Base-by-base conservation (phyloP, 2,888 invertebrate genomes). In the Limulus polyphemus region DNA sequence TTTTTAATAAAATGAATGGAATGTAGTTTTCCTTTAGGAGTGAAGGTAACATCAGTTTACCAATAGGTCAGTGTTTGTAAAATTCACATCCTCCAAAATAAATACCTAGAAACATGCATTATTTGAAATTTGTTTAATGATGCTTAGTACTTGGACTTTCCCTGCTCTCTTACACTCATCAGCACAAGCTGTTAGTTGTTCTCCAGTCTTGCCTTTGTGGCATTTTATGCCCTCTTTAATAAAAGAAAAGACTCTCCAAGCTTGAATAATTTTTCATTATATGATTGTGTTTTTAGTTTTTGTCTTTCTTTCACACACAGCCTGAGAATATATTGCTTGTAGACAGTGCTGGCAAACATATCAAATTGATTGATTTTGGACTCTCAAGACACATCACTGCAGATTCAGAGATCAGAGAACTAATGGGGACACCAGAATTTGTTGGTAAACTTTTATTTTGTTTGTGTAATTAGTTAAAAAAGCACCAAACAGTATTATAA, bases 281-380 rank as follows among this genome's bases (percentile, higher is more conserved):
- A 62, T 58, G 16, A 72, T 74, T 5, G 32, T 32, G 32, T 32
- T 32, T 32, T 32, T 32, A 5, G 32, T 32, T 32, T 32, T 32
- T 3, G 3, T 32, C 7, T 32, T 32, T 32, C 32, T 32, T 3
- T 32, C 32, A 32, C 32, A 32, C 1, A 32, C 71, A 80, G 78
- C 84, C 84, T 57, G 84, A 84, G 74, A 84, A 84, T 74, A 81
- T 84, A 67, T 80, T 84, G 75, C 73, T 84, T 58, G 76, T 79
- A 51, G 76, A 65, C 74, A 77, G 72, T 75, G 78, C 71, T 73
- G 79, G 79, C 72, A 81, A 74, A 70, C 73, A 72, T 62, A 80
- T 84, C 63, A 84, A 84, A 73, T 75, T 84, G 66, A 84, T 84
- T 71, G 84, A 84, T 75, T 82, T 84, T 74, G 84, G 84, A 52